These are phyloP conservation scores for Spicauda simplicius DNA, from an alignment of 2,888 invertebrate genomes.

Conservation along the genomic window DNA sequence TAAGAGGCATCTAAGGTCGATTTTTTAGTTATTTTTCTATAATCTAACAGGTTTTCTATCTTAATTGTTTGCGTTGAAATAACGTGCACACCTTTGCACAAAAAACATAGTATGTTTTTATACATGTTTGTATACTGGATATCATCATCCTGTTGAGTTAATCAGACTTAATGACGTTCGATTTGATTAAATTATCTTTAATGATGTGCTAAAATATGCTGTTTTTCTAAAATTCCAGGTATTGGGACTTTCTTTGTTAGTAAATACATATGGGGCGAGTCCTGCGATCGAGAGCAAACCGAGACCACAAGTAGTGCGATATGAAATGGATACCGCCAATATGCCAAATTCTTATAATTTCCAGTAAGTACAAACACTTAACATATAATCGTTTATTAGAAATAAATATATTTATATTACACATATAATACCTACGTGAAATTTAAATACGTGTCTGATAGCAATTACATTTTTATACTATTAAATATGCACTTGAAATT, in stretches of 20 bases:
- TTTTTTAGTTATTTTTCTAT: slow-evolving; percentile 41
- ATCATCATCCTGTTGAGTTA: background rate
- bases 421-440: no score
- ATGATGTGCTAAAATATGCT: background rate
- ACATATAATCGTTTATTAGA: background rate
- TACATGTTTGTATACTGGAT: background rate
- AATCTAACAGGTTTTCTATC: slow-evolving; percentile 44
- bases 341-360: slow-evolving; percentile 77
- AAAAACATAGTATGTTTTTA: slow-evolving; percentile 35
- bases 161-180: background rate
- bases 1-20: slow-evolving; percentile 39
- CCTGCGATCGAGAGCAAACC: slow-evolving; percentile 58
- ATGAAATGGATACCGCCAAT: slow-evolving; percentile 65
- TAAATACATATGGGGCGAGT: slow-evolving; percentile 52
- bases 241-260: slow-evolving; percentile 51
- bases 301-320: slow-evolving; percentile 62
- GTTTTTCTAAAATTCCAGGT: slow-evolving; percentile 57
- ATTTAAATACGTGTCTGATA: no score
- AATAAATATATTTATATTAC: background rate
- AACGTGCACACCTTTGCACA: slow-evolving; percentile 40
- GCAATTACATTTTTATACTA: no score
- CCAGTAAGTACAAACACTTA: slow-evolving; percentile 61
- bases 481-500: no score
- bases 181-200: background rate
- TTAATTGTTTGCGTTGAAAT: slow-evolving; percentile 47